Percentiles rank a stretch among this genome's conserved stretches.
Evolutionary conservation across 2,888 invertebrate species (phyloP).

Genomic region (Bimastos eiseni): DNA sequence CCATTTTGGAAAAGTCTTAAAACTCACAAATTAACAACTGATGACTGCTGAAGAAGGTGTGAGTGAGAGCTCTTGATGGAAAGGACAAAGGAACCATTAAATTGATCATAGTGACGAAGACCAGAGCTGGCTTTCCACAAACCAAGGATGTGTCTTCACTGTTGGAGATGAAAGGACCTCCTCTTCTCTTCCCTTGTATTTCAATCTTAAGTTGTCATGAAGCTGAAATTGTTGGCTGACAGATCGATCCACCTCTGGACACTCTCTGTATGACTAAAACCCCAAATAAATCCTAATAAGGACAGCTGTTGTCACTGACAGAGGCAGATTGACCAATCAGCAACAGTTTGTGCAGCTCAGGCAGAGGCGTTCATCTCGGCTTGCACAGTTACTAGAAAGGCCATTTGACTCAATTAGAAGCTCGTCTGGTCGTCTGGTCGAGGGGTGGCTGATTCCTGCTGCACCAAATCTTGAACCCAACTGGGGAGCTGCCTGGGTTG

Average conservation of each 20-base stretch:
- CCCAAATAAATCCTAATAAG: background rate
- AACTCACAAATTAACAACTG: background rate
- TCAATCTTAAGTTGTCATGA: background rate
- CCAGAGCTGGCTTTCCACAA: background rate
- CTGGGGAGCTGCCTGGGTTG: background rate
- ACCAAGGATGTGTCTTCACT: background rate
- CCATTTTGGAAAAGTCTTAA: background rate
- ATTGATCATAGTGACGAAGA: background rate
- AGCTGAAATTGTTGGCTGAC: constrained; percentile 13
- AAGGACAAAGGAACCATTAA: background rate
- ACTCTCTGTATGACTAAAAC: background rate
- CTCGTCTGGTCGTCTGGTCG: no score
- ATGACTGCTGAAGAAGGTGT: background rate
- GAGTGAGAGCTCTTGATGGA: background rate
- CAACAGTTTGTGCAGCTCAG: background rate
- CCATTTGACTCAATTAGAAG: background rate
- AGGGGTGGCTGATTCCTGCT: background rate
- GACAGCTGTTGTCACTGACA: background rate
- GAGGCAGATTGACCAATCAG: background rate
- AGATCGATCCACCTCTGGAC: background rate
- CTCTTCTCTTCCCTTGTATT: no score
- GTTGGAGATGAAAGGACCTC: background rate
- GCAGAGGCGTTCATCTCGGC: background rate
- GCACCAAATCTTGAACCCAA: background rate
- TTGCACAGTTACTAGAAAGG: background rate